phyloP scores from a whole-genome alignment of 2,113 vertebrate species.

The Poeciliopsis prolifica region DNA sequence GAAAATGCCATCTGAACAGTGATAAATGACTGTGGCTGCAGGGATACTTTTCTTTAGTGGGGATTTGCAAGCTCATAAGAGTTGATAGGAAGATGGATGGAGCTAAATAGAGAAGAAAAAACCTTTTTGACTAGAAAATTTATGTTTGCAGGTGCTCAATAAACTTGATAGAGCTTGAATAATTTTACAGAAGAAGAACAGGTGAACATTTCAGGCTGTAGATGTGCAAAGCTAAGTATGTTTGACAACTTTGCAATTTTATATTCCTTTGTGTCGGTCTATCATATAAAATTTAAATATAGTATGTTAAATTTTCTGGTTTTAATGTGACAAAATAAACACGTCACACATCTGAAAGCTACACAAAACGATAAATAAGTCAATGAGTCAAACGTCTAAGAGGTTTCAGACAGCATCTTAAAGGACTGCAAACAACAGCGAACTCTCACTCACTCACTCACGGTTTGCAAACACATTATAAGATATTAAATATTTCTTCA shows the following conservation, averaged over 20 bases:
- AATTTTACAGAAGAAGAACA: not conserved
- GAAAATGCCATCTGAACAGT: not conserved
- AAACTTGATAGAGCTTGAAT: not conserved
- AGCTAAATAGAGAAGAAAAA: not conserved
- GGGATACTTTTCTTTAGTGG: not conserved
- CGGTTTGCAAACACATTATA: conserved; percentile 49
- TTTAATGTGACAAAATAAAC: not conserved
- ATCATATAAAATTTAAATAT: not conserved
- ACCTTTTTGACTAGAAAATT: not conserved
- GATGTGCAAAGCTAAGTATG: not conserved
- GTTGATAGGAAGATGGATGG: not conserved
- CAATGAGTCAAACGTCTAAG: not conserved
- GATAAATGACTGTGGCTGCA: not conserved
- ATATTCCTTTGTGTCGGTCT: not conserved
- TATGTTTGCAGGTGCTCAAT: not conserved
- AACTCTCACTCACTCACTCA: conserved; percentile 30
- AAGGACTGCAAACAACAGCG: conserved; percentile 29
- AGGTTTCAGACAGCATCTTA: not conserved
- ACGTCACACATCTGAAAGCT: not conserved
- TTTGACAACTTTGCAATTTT: not conserved
- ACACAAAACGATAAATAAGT: not conserved
- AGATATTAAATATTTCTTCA: conserved; percentile 49
- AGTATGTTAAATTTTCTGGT: not conserved
- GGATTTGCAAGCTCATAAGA: not conserved
- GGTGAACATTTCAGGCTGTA: not conserved